These are phyloP conservation scores for Leptocoma aspasia DNA, from an alignment of 2,113 vertebrate genomes.

Conservation along the genomic window DNA sequence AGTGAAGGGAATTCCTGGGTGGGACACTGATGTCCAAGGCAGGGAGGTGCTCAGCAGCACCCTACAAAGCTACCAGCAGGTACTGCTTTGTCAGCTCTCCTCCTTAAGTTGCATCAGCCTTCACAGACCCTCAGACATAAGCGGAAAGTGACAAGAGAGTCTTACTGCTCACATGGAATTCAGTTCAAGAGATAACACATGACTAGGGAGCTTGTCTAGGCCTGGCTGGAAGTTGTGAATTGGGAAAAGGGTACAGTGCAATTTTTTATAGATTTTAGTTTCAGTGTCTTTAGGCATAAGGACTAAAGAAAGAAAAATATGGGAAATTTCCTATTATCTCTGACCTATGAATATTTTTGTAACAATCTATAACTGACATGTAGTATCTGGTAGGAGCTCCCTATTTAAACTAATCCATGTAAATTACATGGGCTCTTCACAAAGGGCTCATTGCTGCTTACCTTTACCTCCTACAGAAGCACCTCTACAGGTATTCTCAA, in stretches of 20 bases:
- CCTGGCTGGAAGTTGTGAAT: background rate
- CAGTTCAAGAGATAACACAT: background rate
- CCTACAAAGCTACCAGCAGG: background rate
- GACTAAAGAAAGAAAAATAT: background rate
- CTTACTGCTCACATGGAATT: background rate
- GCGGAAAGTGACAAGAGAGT: background rate
- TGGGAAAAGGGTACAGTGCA: background rate
- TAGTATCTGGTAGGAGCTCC: background rate
- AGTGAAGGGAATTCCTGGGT: background rate
- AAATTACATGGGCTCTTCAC: background rate
- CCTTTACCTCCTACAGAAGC: background rate
- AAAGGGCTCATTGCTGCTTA: background rate
- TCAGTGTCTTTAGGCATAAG: background rate
- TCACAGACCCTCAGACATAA: background rate
- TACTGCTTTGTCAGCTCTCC: background rate
- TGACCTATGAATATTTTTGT: background rate
- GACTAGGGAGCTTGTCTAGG: background rate
- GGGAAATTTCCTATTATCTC: background rate
- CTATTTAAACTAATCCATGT: background rate
- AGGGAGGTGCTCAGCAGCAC: background rate
- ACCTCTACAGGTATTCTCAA: background rate
- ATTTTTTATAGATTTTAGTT: background rate
- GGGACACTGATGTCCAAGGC: background rate
- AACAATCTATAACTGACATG: background rate
- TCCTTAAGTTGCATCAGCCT: background rate